Conservation (phyloP, 2,797 vertebrate genomes). For the Apodemus agrarius region DNA sequence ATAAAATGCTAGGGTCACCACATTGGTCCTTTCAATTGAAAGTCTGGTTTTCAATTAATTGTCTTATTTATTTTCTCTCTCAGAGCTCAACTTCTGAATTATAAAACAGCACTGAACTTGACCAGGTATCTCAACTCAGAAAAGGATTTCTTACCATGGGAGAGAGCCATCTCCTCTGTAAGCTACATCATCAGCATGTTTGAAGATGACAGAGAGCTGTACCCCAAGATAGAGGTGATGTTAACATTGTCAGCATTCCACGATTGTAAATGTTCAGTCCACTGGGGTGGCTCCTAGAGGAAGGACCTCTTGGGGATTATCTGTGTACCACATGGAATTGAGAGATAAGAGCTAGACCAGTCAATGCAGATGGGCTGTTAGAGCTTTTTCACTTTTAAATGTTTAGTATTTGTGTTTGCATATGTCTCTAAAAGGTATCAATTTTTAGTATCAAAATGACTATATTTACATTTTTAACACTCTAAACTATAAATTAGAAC, state of each 20-base stretch:
- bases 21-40: not conserved
- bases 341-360: not conserved
- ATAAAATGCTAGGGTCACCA: not conserved
- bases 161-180: constrained; percentile 89
- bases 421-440: not conserved
- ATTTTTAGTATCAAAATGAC: constrained; percentile 32
- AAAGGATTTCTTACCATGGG: constrained; percentile 93
- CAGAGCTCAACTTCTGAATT: constrained; percentile 92
- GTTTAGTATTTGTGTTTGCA: not conserved
- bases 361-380: not conserved
- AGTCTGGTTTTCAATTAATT: constrained; percentile 48
- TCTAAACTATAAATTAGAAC: constrained; percentile 15
- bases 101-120: constrained; percentile 90
- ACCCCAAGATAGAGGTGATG: constrained; percentile 92
- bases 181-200: constrained; percentile 94
- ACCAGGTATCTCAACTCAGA: constrained; percentile 93
- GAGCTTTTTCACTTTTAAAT: not conserved
- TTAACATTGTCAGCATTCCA: not conserved
- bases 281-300: not conserved
- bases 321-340: not conserved
- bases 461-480: constrained; percentile 15
- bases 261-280: not conserved
- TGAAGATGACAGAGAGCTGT: constrained; percentile 87
- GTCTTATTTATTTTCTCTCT: constrained; percentile 50
- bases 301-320: not conserved